Base-by-base conservation (phyloP, 35 echinoderm and acorn worm genomes). In the Acanthaster planci region DNA sequence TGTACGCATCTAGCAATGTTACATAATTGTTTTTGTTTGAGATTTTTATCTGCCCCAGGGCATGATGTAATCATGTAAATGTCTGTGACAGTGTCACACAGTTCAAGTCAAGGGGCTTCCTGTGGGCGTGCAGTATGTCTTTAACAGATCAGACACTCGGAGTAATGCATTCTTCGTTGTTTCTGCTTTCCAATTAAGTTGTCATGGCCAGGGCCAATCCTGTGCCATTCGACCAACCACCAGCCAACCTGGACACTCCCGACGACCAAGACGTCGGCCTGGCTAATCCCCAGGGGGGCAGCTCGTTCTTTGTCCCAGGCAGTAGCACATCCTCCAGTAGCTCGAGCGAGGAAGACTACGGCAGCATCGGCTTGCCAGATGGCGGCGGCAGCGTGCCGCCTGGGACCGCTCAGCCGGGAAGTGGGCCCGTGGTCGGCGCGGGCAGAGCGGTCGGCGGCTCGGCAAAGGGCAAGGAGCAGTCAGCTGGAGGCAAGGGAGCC, bases 341-440 rank as follows among this genome's bases (percentile, higher is more conserved):
- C 64, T 27, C 21, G 14, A 72, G 64, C 64, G 64, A 72, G 64
- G 64, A 72, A 26, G 64, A 72, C 30, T 22, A 67, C 60, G 27
- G 0, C 0, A 34, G 64, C 64, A 14, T 34, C 14, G 27, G 0
- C 57, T 19, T 72, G n/a, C 56, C 56, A 5, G 14, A 5, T 18
- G 56, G 56, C 0, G n/a, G 7, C n/a, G 64, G 64, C 0, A 72
- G 64, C 7, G 64, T 72, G 10, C 64, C 64, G 26, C 14, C 64
- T 26, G 64, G 64, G 14, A 72, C 64, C 1, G 64, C n/a, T 14
- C 26, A 34, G 26, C 30, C 30, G 2, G 64, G 64, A 2, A 34
- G 64, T 14, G 34, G 64, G 14, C 64, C 64, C 12, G 64, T 72
- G 26, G 64, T 72, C 18, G 64, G 64, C 30, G 64, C 18, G 14